Evolutionary conservation across 2,888 invertebrate genomes (phyloP), one percentile per base, ranked within the genome.

Genomic region (Charanyca ferruginea): DNA sequence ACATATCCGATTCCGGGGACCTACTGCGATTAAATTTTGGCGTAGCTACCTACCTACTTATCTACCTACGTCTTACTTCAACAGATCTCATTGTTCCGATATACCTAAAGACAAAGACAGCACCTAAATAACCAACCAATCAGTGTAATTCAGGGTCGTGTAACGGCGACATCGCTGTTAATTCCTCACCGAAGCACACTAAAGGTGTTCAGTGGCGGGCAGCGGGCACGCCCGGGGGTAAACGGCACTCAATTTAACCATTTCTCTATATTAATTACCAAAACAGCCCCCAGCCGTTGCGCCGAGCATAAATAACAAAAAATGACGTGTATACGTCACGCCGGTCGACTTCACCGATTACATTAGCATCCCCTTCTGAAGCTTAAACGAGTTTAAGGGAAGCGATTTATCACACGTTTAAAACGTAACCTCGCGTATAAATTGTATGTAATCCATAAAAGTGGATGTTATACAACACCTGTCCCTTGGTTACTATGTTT

Each of bases 261-360:
- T 92, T 91, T 87, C 90, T 92, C 89, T 90, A 90, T 91, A 92
- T 92, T 92, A 92, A 92, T 92, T 92, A 92, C 87, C 87, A 87
- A 88, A 90, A 88, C 87, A 87, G 85, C 90, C 90, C 86, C 81
- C 81, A 23, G 81, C 86, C 87, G 87, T 79, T 79, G 71, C 48
- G 63, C 83, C 80, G 85, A 81, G 85, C 88, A 92, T 91, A 91
- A 91, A 92, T 90, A 91, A 91, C 88, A 87, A 91, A 91, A 90
- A 90, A 88, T 89, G 87, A 89, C 86, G 89, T 81, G 77, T 83
- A 32, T 32, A 79, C 99, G 94, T 99, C 99, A 74, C 97, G 97
- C 98, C 71, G 97, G 91, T 97, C 87, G 88, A 84, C 79, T 90
- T 86, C 77, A 59, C 73, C 88, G 86, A 88, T 87, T 89, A 85